Evolutionary conservation across 2,888 invertebrate genomes (phyloP), one percentile per base, ranked within the genome.

Genomic region (Rhimphoctona megacephalus): DNA sequence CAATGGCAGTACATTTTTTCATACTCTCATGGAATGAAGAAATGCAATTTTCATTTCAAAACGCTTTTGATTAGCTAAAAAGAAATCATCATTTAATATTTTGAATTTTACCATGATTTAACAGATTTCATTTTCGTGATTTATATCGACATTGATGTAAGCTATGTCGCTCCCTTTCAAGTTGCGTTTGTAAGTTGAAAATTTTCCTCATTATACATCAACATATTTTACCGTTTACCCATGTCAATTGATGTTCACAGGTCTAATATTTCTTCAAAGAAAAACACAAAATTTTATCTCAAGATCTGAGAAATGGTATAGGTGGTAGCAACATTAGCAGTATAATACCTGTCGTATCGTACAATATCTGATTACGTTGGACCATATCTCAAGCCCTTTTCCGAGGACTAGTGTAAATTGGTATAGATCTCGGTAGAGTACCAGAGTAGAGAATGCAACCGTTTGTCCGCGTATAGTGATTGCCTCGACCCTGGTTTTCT

Each of bases 281-380:
- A n/a, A 64, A 64, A 36, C 11, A 64, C 61, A 57, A 19, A 33
- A n/a, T 73, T 61, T 39, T 76, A 85, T 85, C 76, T 33, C 33
- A 69, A 57, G 54, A 73, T 57, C 54, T 19, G 30, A 22, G 39
- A 36, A 39, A 39, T 14, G 43, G 11, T 43, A 43, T 43, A 39
- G 49, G 76, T 49, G 25, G 39, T 79, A 80, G 52, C 25, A 39
- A 76, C 11, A 76, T 57, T 67, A 30, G 77, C 39, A 52, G 39
- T 69, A 77, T 49, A 78, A 57, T 67, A 81, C 77, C 52, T 67
- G 36, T 76, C 82, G 52, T 76, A 66, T 33, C 61, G 61, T 83
- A 86, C 83, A 86, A 83, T 81, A 86, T 86, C 86, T 69, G 83
- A 86, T 86, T 83, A 81, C 73, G 70, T 30, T 43, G 72, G 81